Evolutionary conservation across 2,888 invertebrate species (phyloP), one percentile per base, ranked within the genome.

Genomic region (Ormia ochracea): DNA sequence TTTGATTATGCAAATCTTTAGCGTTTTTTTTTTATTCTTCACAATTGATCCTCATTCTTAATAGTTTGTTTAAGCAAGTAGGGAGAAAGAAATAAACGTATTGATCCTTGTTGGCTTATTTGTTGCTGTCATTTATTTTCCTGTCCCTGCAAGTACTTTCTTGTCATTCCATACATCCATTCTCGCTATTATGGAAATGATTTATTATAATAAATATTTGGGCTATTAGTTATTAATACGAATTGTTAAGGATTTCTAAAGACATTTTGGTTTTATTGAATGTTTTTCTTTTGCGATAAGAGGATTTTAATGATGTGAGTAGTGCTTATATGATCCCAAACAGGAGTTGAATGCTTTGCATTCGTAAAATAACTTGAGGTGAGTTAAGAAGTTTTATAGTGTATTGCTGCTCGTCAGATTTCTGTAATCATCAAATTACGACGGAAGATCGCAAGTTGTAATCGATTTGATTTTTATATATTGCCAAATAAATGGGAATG

Each of bases 151-250:
- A 26, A 50, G 7, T 10, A 19, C 45, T 54, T 75, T 59, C 36
- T 21, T 69, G 38, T 26, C 31, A 21, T 41, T 69, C 21, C 59
- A 63, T 58, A 56, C 31, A 76, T 76, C 69, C 56, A 41, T 48
- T 54, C n/a, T 7, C 56, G 48, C 63, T 63, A 73, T 76, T 80
- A 63, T 80, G n/a, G n/a, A 68, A 58, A 72, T 80, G 76, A 80
- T 80, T 80, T 80, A 80, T 80, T 76, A 73, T 65, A 68, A 63
- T 76, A 76, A 80, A 80, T 80, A 80, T 80, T 80, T 72, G 68
- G 73, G 41, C 68, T 63, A 66, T 80, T 80, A 72, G 54, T 43
- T 72, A 66, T 80, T 72, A 56, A n/a, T n/a, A n/a, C n/a, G n/a
- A n/a, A n/a, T 72, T 61, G 28, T 41, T 14, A 23, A 50, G 43